Evolutionary conservation across 1,140 invertebrate genomes (phyloP), one percentile per base, ranked within the genome.

Genomic region (Pseudobourletiella spinata): DNA sequence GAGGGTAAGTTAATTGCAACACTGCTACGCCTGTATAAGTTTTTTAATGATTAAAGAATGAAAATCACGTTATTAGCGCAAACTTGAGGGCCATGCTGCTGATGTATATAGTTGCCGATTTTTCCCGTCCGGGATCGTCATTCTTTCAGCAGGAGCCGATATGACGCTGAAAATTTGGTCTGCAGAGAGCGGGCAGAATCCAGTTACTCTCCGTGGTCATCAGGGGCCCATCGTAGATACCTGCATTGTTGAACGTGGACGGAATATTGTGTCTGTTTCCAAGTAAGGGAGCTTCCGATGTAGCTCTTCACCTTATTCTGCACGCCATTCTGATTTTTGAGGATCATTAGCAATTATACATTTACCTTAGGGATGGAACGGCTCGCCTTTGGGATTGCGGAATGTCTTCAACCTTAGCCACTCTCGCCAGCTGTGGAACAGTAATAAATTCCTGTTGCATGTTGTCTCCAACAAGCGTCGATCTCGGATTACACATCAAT

Each of bases 361-460:
- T 20, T 8, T 59, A n/a, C 25, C n/a, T n/a, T n/a, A 80, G 82
- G 70, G 86, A 88, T 79, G 85, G 86, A 28, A 79, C 79, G 55
- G 83, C 81, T 16, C 81, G 81, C 69, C 73, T 86, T 22, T 88
- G 86, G 85, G 83, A 86, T 76, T 83, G 84, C 74, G 83, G 83
- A 35, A 73, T 81, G 73, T 77, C 81, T 30, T 72, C 72, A 24
- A 83, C 82, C 65, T 69, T 87, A 18, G 77, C 66, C 67, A 81
- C 76, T 55, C 77, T 78, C 48, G 74, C 71, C 52, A 77, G 75
- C 71, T 73, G 67, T 63, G 75, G 73, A 22, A 77, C 76, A 15
- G 67, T 70, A 30, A 76, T 82, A 14, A 82, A 79, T 66, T 75
- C 76, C 43, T 80, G 79, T 73, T 71, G 67, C 48, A 67, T 73